Base-by-base conservation (phyloP, 2,797 vertebrate genomes). In the Crax fasciolata region DNA sequence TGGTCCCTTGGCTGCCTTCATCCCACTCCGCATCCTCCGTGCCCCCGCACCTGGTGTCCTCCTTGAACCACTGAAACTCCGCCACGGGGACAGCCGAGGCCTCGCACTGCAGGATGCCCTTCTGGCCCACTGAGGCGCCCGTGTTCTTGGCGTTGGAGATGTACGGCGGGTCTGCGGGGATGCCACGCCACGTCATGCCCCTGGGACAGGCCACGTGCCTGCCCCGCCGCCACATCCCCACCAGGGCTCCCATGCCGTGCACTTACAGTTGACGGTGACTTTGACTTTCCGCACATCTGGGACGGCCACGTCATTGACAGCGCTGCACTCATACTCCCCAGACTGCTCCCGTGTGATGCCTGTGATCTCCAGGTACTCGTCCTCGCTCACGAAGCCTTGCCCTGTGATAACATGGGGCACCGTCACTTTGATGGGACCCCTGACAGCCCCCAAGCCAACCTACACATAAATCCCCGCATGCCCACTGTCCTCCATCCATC, bases 51-150 rank as follows among this genome's bases (percentile, higher is more conserved):
- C 99, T 99, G 98, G 98, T 99, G 81, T 99, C 99, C 91, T 99
- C 99, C 97, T 99, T 99, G 97, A 99, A 99, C 99, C 99, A 99
- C 98, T 99, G 99, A 68, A 99, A 99, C 52, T 99, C 98, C 1
- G 99, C 99, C 94, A 98, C 97, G 0, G 99, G 99, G 63, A 99
- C 98, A 0, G 99, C 99, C 4, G 99, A 98, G 2, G 99, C 99
- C 95, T 99, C 98, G n/a, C 99, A 99, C 96, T 98, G 98, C 94
- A 99, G 97, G 90, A 98, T 98, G 63, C 99, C 99, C 87, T 98
- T 98, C 95, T 99, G 99, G 90, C 99, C 99, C 79, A 99, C 98
- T 1, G 99, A 99, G 77, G 99, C 99, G 0, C 99, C 99, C 0
- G 99, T 98, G 86, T 99, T 99, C 97, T 98, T 99, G 97, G 99